Evolutionary conservation across 2,113 vertebrate species (phyloP).

Genomic region (Psittacula cyanocephala): DNA sequence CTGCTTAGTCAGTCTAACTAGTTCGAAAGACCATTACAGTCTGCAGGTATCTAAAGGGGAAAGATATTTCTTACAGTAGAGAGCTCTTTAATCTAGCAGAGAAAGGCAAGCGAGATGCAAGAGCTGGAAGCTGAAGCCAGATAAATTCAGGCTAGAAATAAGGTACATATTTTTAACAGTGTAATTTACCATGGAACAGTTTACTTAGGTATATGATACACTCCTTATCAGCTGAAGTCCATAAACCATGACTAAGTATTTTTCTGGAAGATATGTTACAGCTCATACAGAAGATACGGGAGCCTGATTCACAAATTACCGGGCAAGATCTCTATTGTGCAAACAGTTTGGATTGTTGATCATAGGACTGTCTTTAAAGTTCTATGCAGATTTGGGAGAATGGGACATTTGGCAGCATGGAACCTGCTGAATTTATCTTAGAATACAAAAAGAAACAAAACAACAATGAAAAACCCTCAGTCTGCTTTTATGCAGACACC

Average conservation of each 20-base stretch:
- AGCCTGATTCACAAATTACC: neutral
- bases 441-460: neutral
- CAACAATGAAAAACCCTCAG: neutral
- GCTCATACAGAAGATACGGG: neutral
- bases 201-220: neutral
- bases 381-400: neutral
- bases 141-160: neutral
- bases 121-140: neutral
- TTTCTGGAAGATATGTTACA: neutral
- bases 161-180: neutral
- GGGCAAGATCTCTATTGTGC: neutral
- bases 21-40: neutral
- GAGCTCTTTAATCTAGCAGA: neutral
- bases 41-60: neutral
- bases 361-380: neutral
- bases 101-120: neutral
- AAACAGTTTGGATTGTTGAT: neutral
- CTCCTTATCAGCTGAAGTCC: neutral
- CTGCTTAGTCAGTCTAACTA: neutral
- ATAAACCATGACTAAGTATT: neutral
- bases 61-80: neutral
- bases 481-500: neutral
- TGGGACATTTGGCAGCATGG: neutral
- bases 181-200: neutral
- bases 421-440: neutral